Evolutionary conservation across 2,888 invertebrate genomes (phyloP).

Genomic region (Heteropelma amictum): DNA sequence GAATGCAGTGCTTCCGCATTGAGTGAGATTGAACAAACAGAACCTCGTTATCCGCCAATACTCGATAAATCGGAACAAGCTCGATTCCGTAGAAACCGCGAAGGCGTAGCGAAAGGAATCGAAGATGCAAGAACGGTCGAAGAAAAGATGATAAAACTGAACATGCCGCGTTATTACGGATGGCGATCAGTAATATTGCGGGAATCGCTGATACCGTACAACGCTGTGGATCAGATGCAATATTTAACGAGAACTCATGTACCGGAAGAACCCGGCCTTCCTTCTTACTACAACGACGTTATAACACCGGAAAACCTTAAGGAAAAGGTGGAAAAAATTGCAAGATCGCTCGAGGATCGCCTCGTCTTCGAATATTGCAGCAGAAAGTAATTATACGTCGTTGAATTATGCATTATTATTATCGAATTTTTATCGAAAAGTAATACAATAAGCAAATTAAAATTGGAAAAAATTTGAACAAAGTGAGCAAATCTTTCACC

Average conservation of each 20-base stretch:
- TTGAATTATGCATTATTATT: constrained; percentile 13
- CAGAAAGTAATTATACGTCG: constrained; percentile 79
- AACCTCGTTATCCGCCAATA: constrained; percentile 82
- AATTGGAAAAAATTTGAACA: too few relatives aligned
- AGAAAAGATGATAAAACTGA: constrained; percentile 90
- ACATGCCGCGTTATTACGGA: constrained; percentile 91
- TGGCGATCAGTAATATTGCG: constrained; percentile 83
- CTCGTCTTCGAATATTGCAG: constrained; percentile 82
- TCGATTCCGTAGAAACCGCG: constrained; percentile 78
- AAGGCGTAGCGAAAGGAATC: constrained; percentile 81
- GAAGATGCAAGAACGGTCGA: constrained; percentile 85
- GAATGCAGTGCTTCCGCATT: constrained; percentile 53
- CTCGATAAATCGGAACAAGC: constrained; percentile 81
- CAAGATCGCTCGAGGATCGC: constrained; percentile 82
- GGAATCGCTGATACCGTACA: constrained; percentile 83
- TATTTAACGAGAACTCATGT: constrained; percentile 89
- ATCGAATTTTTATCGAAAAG: too few relatives aligned
- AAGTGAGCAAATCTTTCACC: too few relatives aligned
- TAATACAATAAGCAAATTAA: too few relatives aligned
- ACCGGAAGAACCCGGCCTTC: constrained; percentile 81
- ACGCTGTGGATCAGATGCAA: constrained; percentile 85
- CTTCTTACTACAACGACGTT: constrained; percentile 79
- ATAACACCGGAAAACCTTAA: constrained; percentile 77
- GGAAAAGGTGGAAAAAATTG: constrained; percentile 79
- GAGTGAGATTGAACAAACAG: constrained; percentile 74